Conservation (phyloP, 2,113 vertebrate species). For the Cairina moschata region DNA sequence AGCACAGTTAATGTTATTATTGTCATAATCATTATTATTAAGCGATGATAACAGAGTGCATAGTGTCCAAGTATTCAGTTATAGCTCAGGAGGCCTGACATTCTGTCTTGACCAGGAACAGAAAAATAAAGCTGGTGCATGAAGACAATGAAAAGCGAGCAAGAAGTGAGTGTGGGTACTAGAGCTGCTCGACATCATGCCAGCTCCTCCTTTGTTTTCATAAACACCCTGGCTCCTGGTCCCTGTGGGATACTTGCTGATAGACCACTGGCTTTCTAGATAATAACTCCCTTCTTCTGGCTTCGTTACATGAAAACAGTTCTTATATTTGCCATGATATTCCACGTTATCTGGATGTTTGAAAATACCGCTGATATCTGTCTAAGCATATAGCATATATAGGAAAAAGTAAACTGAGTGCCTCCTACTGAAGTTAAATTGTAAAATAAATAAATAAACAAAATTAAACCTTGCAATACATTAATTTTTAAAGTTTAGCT, state of each 20-base stretch:
- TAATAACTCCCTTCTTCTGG: not conserved
- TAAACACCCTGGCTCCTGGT: not conserved
- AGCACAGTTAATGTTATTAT: not conserved
- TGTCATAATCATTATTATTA: not conserved
- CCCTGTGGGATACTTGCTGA: not conserved
- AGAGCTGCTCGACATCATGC: fast-evolving
- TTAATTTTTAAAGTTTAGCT: not conserved
- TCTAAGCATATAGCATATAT: not conserved
- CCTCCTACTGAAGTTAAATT: not conserved
- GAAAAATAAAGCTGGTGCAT: not conserved
- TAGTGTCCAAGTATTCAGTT: not conserved
- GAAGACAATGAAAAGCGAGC: fast-evolving
- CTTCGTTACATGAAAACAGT: not conserved
- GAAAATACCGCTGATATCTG: not conserved
- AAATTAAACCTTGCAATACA: not conserved
- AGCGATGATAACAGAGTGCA: not conserved
- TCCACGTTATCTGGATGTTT: not conserved
- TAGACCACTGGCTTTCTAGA: not conserved
- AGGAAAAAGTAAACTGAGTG: not conserved
- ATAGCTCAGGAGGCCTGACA: not conserved
- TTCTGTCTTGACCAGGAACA: not conserved
- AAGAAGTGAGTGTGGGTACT: not conserved
- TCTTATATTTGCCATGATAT: not conserved
- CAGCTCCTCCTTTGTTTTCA: not conserved
- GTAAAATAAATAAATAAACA: not conserved